Conservation (phyloP, 2,113 vertebrate genomes). For the Sceloporus undulatus region DNA sequence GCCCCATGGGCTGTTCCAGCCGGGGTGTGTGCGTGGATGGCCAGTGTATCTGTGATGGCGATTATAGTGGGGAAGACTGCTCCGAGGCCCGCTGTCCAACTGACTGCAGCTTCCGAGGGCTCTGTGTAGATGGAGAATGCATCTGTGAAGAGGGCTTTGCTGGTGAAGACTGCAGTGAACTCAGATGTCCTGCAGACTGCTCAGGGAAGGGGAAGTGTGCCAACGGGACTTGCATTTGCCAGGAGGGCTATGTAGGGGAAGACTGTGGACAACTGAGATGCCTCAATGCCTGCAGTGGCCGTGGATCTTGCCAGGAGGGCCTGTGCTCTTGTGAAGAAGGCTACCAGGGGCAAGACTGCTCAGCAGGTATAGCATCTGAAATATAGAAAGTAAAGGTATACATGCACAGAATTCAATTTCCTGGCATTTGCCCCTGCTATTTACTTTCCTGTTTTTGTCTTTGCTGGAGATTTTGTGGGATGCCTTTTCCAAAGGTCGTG, state of each 20-base stretch:
- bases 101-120: slow-evolving; percentile 89
- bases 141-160: slow-evolving; percentile 92
- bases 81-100: slow-evolving; percentile 88
- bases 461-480: neutral
- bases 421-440: neutral
- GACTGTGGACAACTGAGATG: slow-evolving; percentile 90
- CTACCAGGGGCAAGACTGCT: slow-evolving; percentile 92
- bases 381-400: neutral
- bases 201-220: slow-evolving; percentile 88
- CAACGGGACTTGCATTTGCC: slow-evolving; percentile 91
- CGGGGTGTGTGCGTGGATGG: slow-evolving; percentile 92
- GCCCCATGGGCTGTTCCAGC: slow-evolving; percentile 91
- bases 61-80: slow-evolving; percentile 93
- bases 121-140: slow-evolving; percentile 94
- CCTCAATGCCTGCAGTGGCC: slow-evolving; percentile 90
- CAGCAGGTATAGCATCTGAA: slow-evolving; percentile 82
- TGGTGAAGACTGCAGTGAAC: slow-evolving; percentile 89
- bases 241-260: slow-evolving; percentile 87
- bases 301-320: slow-evolving; percentile 88
- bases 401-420: neutral
- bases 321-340: slow-evolving; percentile 91
- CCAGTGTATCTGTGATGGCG: slow-evolving; percentile 92
- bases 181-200: slow-evolving; percentile 92
- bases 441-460: neutral
- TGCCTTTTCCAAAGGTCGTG: neutral